Percentiles rank a stretch among this genome's conserved stretches.
Evolutionary conservation across 2,888 invertebrate genomes (phyloP).

Genomic region (Polydrusus pterygomalis): DNA sequence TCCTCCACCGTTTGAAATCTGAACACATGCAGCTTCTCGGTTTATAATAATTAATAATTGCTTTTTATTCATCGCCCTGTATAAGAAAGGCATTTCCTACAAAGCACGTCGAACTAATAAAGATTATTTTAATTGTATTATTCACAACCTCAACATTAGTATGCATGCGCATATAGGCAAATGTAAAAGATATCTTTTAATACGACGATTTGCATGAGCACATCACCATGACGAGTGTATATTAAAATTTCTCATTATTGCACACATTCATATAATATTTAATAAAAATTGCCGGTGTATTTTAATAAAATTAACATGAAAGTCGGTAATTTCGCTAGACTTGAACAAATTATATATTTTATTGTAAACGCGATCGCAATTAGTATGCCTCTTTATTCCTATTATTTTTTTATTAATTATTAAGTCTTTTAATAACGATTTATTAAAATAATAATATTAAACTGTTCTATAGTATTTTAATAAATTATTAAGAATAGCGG

Average conservation of each 20-base stretch:
- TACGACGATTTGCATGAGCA: constrained; percentile 51
- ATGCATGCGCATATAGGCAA: constrained; percentile 39
- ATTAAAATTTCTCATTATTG: constrained; percentile 53
- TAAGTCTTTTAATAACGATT: constrained; percentile 42
- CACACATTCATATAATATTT: constrained; percentile 40
- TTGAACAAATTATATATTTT: constrained; percentile 55
- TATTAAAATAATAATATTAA: constrained; percentile 35
- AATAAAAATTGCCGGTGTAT: constrained; percentile 49
- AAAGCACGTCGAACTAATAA: constrained; percentile 20
- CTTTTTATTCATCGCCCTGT: background rate
- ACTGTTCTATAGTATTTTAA: constrained; percentile 13
- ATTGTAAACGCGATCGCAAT: constrained; percentile 50
- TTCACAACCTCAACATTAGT: constrained; percentile 45
- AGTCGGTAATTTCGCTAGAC: constrained; percentile 51
- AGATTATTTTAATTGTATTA: constrained; percentile 48
- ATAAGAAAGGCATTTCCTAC: background rate
- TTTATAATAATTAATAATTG: no score
- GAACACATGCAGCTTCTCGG: no score
- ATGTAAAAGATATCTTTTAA: constrained; percentile 52
- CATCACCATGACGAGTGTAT: constrained; percentile 44
- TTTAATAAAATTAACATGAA: constrained; percentile 49
- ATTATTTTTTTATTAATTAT: constrained; percentile 49
- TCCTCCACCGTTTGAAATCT: no score
- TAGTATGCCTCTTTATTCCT: constrained; percentile 36
- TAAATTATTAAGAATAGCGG: background rate